Conservation (phyloP, 2,797 vertebrate species). For the Garrulus glandarius region DNA sequence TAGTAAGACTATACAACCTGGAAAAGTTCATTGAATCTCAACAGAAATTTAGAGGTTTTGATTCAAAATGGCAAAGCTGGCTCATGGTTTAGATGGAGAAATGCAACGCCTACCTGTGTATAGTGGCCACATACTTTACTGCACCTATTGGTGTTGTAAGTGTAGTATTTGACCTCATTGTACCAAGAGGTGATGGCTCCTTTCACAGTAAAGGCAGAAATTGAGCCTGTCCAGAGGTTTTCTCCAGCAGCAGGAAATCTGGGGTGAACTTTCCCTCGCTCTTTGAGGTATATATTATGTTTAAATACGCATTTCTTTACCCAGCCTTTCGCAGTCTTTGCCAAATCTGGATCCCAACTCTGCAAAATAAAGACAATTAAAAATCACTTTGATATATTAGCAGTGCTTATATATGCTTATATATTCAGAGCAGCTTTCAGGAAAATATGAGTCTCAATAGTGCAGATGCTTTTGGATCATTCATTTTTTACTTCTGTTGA, state of each 20-base stretch:
- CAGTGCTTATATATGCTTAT: not conserved
- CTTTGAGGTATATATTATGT: constrained; percentile 73
- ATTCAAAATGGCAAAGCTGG: not conserved
- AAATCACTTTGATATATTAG: not conserved
- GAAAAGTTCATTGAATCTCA: not conserved
- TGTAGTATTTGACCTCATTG: constrained; percentile 47
- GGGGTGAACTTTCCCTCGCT: constrained; percentile 60
- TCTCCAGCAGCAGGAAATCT: constrained; percentile 77
- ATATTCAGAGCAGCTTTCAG: not conserved
- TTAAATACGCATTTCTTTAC: constrained; percentile 72
- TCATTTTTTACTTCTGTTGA: not conserved
- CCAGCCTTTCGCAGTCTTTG: constrained; percentile 77
- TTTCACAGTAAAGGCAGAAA: constrained; percentile 23
- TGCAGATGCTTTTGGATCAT: fast-evolving
- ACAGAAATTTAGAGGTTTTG: not conserved
- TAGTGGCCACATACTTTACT: constrained; percentile 76
- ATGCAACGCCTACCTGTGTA: constrained; percentile 77
- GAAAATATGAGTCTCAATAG: not conserved
- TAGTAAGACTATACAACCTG: not conserved
- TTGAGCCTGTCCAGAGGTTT: constrained; percentile 80
- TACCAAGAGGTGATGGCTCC: constrained; percentile 70
- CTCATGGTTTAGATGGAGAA: not conserved
- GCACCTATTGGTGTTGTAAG: constrained; percentile 39
- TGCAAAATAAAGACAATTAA: constrained; percentile 57
- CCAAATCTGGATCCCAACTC: constrained; percentile 84